Evolutionary conservation across 2,888 invertebrate genomes (phyloP).

Genomic region (Euzophera pinguis): DNA sequence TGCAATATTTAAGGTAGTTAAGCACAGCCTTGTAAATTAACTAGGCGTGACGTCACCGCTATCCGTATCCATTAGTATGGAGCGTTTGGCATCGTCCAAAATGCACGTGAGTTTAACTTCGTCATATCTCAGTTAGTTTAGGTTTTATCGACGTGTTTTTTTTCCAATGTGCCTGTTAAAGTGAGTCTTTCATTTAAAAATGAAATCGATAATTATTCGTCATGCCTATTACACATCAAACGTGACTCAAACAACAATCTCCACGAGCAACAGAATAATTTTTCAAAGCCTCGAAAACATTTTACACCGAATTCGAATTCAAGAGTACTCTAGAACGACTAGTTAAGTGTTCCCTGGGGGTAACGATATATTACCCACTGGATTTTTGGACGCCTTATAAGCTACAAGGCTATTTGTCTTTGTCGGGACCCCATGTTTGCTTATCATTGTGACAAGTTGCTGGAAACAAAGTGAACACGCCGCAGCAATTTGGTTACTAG

Average conservation of each 20-base stretch:
- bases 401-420: slow-evolving; percentile 15
- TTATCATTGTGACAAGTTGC: slow-evolving; percentile 16
- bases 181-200: no score
- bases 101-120: no score
- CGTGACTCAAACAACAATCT: background rate
- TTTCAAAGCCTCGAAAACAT: background rate
- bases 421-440: slow-evolving; percentile 14
- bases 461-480: slow-evolving; percentile 13
- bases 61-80: no score
- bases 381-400: slow-evolving; percentile 14
- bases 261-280: background rate
- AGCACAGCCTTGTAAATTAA: background rate
- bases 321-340: slow-evolving; percentile 7
- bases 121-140: no score
- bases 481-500: slow-evolving; percentile 11
- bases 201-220: no score
- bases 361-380: slow-evolving; percentile 9
- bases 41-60: no score
- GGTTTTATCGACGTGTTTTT: no score
- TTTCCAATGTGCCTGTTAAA: no score
- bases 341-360: slow-evolving; percentile 11
- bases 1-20: no score
- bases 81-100: no score
- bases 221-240: no score
- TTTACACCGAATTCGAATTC: slow-evolving; percentile 11